A percentile compares a stretch with the other conserved stretches of the same genome.
Evolutionary conservation across 1,140 invertebrate species (phyloP).

Genomic region (Elysia chlorotica): DNA sequence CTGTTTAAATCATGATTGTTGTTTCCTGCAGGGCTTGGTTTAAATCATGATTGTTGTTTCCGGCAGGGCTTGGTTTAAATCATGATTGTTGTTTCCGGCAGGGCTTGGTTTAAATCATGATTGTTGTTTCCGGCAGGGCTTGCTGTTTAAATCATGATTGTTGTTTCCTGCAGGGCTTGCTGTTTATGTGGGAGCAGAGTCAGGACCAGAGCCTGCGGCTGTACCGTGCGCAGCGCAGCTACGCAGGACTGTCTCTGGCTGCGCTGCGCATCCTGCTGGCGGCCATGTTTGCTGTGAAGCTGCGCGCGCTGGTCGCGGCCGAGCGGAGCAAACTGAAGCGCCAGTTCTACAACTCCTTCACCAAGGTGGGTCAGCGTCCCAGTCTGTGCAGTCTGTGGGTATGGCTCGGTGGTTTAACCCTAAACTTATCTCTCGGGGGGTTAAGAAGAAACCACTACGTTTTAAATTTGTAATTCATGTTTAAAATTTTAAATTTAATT

Average conservation of each 20-base stretch:
- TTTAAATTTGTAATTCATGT: neutral
- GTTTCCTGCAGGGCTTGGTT: no score
- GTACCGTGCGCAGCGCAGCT: slow-evolving; percentile 53
- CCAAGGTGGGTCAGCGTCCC: slow-evolving; percentile 40
- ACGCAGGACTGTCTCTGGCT: slow-evolving; percentile 46
- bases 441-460: neutral
- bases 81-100: no score
- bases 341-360: slow-evolving; percentile 56
- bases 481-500: neutral
- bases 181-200: slow-evolving; percentile 57
- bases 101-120: no score
- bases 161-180: slow-evolving; percentile 36
- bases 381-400: neutral
- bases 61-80: no score
- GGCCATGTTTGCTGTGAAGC: slow-evolving; percentile 53
- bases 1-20: no score
- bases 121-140: no score
- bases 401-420: neutral
- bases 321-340: slow-evolving; percentile 52
- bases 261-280: slow-evolving; percentile 50
- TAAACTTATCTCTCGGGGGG: neutral
- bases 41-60: no score
- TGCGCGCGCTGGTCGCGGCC: slow-evolving; percentile 38
- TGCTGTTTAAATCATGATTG: no score
- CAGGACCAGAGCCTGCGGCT: slow-evolving; percentile 46